Base-by-base conservation (phyloP, 2,797 vertebrate species). In the Argyrosomus regius region DNA sequence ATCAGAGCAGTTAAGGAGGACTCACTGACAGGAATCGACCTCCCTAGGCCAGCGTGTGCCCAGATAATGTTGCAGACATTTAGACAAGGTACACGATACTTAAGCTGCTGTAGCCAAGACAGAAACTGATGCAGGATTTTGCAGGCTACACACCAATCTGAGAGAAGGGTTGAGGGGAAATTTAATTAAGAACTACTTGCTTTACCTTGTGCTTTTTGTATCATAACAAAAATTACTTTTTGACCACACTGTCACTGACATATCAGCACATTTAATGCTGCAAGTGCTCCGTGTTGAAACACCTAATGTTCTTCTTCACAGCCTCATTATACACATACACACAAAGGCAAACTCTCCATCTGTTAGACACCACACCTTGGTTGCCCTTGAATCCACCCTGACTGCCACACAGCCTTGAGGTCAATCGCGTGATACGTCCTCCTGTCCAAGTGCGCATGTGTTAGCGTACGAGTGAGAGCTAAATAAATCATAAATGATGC, bases 11-110 rank as follows among this genome's bases (percentile, higher is more conserved):
- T 89, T 89, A 92, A 90, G 78, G 78, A 81, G 73, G 75, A 83
- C 80, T 80, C 87, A 61, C 74, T 86, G 83, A 91, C 92, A 91
- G 86, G 81, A 90, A 91, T 90, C 72, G 69, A 90, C 85, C 90
- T 77, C 63, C 35, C 26, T 13, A 66, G 82, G 89, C 77, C 83
- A 61, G 73, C 10, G 10, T 10, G 20, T 49, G 72, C 72, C 17
- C 61, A 57, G 76, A 90, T 86, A 82, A 86, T 59, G 74, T 78
- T 72, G 78, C 70, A 77, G 79, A 81, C 58, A 85, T 90, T 87
- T 81, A 77, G 80, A 88, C 61, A 75, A 84, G 77, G 52, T 67
- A 66, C 59, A 60, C 7, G 39, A 72, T 41, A 48, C 49, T 69
- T 35, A 59, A 72, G 53, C 59, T 28, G 20, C 62, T 45, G 58